Base-by-base conservation (phyloP, 1,140 invertebrate genomes). In the Elysia chlorotica region DNA sequence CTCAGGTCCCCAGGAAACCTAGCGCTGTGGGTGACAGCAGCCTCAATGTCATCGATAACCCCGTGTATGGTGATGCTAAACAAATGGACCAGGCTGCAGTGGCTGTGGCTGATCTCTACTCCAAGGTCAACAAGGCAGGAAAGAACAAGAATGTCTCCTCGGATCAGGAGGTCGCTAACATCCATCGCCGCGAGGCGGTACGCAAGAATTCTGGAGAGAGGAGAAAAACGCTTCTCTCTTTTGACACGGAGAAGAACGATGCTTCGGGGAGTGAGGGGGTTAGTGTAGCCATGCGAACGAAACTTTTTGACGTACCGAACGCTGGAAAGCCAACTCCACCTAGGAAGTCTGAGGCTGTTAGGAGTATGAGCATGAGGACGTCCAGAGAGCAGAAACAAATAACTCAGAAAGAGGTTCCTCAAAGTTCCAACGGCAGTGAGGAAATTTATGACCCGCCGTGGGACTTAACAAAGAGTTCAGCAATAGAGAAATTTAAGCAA, bases 111-210 rank as follows among this genome's bases (percentile, higher is more conserved):
- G 71, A 59, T 14, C 25, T 31, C 31, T 59, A 59, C 33, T 37
- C 63, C 25, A 73, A 67, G 67, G 37, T 71, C 35, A 71, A 48
- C 38, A 71, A 63, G 35, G 53, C 53, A 6, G 33, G 36, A 37
- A 71, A 71, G 28, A 36, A 71, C 21, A 31, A 31, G 10, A 57
- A n/a, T 17, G 54, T 4, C 23, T 35, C 38, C 19, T 70, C 38
- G 25, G 2, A 30, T 57, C 21, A 21, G 38, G 28, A 70, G 59
- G 35, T 14, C 2, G 33, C 21, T 30, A 2, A 37, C 36, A 19
- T 23, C 21, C 33, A 69, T 2, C 61, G 69, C 35, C 38, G 59
- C 41, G 69, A 70, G 25, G 56, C 54, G 25, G 35, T 61, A 38
- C n/a, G 31, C 2, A 70, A 61, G 38, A 70, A 59, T 35, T 28